These are phyloP conservation scores for Macroglossus sobrinus DNA, from an alignment of 2,113 vertebrate species.

Conservation along the genomic window DNA sequence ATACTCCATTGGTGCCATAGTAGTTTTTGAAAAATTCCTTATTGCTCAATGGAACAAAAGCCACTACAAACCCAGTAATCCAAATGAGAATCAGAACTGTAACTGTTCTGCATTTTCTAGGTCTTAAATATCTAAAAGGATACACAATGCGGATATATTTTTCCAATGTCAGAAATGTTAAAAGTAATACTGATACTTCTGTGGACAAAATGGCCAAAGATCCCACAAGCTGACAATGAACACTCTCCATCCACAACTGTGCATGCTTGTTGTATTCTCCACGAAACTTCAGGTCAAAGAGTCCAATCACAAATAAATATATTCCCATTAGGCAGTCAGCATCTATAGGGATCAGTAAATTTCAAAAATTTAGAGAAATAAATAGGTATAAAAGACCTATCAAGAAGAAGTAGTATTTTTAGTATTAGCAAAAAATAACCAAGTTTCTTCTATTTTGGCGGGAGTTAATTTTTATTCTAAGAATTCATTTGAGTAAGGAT, in stretches of 20 bases:
- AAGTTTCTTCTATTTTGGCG: not conserved
- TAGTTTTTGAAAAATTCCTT: conserved; percentile 95
- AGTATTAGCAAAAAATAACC: not conserved
- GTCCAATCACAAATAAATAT: conserved; percentile 96
- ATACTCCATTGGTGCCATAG: conserved; percentile 96
- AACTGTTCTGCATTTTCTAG: conserved; percentile 90
- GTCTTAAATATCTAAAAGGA: conserved; percentile 94
- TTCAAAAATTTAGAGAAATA: conserved; percentile 66
- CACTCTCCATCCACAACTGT: conserved; percentile 96
- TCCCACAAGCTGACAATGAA: conserved; percentile 92
- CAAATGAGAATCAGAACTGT: conserved; percentile 92
- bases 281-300: conserved; percentile 95
- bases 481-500: not conserved
- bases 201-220: conserved; percentile 97
- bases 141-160: conserved; percentile 98
- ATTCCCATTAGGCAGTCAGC: conserved; percentile 98
- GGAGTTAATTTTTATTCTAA: not conserved
- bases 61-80: conserved; percentile 91
- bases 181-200: conserved; percentile 95
- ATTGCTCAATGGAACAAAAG: conserved; percentile 91
- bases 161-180: conserved; percentile 97
- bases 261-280: conserved; percentile 97
- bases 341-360: conserved; percentile 82
- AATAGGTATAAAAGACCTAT: not conserved
- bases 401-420: not conserved